Evolutionary conservation across 2,113 vertebrate species (phyloP).

Genomic region (Conger conger): DNA sequence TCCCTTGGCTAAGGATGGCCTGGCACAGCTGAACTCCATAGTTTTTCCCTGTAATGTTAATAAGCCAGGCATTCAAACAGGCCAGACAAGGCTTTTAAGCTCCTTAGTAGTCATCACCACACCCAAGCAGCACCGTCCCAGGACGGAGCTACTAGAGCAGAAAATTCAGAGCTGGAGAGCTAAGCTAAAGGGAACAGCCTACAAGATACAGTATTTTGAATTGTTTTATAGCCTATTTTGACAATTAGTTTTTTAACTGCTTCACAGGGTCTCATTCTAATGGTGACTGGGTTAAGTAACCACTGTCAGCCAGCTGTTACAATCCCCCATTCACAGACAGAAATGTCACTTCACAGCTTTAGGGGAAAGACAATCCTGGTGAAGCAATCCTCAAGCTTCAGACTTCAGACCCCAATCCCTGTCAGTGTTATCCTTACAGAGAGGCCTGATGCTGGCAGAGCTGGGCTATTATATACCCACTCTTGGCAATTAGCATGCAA

Average conservation of each 20-base stretch:
- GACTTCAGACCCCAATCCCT: slow-evolving; percentile 61
- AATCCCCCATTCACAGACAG: slow-evolving; percentile 72
- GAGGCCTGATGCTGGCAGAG: slow-evolving; percentile 62
- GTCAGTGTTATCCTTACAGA: slow-evolving; percentile 66
- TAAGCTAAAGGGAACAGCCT: slow-evolving; percentile 67
- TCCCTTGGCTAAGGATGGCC: neutral
- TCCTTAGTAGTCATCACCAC: slow-evolving; percentile 51
- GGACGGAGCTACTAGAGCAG: slow-evolving; percentile 73
- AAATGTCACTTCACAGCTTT: slow-evolving; percentile 66
- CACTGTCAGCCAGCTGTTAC: slow-evolving; percentile 70
- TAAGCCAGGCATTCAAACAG: neutral
- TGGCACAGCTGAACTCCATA: neutral
- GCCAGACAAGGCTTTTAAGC: slow-evolving; percentile 13
- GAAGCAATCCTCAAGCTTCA: slow-evolving; percentile 76
- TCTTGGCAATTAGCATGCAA: slow-evolving; percentile 74
- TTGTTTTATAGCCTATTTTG: slow-evolving; percentile 66
- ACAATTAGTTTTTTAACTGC: slow-evolving; percentile 55
- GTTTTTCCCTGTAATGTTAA: neutral
- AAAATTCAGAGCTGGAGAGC: slow-evolving; percentile 71
- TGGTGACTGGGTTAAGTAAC: slow-evolving; percentile 68
- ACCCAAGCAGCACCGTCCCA: slow-evolving; percentile 60
- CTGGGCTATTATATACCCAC: slow-evolving; percentile 61
- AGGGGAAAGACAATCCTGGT: slow-evolving; percentile 47
- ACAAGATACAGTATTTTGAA: slow-evolving; percentile 65
- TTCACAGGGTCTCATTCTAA: slow-evolving; percentile 40